These are phyloP conservation scores for Condylostylus longicornis DNA, from an alignment of 1,140 invertebrate genomes.

Conservation along the genomic window DNA sequence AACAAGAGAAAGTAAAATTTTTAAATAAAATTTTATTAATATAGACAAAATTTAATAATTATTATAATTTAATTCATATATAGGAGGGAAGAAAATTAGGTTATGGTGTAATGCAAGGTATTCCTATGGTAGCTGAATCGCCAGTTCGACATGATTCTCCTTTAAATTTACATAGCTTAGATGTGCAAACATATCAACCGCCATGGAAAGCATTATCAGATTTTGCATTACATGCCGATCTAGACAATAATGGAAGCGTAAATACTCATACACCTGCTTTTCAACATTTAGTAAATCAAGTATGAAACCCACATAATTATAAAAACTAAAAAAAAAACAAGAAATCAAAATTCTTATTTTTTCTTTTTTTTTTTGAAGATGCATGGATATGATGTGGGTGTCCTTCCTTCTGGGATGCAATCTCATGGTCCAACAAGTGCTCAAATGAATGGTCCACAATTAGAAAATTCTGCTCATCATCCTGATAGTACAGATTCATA, in stretches of 20 bases:
- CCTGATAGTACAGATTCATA: conserved; percentile 75
- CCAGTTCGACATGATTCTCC: conserved; percentile 87
- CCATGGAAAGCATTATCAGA: conserved; percentile 93
- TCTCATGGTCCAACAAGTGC: conserved; percentile 37
- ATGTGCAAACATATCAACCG: conserved; percentile 91
- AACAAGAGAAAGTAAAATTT: conserved; percentile 82
- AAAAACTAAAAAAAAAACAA: background rate
- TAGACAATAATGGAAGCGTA: conserved; percentile 56
- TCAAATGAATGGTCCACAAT: conserved; percentile 37
- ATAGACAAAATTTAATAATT: background rate
- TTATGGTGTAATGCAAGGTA: conserved; percentile 83
- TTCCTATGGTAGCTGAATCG: conserved; percentile 90
- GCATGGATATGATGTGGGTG: conserved; percentile 72
- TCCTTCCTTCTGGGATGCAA: conserved; percentile 32
- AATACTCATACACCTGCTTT: conserved; percentile 78
- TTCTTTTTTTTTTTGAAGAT: conserved; percentile 40
- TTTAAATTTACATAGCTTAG: conserved; percentile 66
- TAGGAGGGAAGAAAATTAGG: conserved; percentile 86
- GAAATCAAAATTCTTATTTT: background rate
- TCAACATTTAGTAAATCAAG: conserved; percentile 91
- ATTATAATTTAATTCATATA: conserved; percentile 8
- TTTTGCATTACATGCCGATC: conserved; percentile 84
- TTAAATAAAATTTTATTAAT: conserved; percentile 1
- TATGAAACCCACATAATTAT: conserved; percentile 30
- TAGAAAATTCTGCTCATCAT: conserved; percentile 37